Percentiles rank a stretch among this genome's conserved stretches.
Evolutionary conservation across 2,888 invertebrate species (phyloP).

Genomic region (Nomada ferruginata): DNA sequence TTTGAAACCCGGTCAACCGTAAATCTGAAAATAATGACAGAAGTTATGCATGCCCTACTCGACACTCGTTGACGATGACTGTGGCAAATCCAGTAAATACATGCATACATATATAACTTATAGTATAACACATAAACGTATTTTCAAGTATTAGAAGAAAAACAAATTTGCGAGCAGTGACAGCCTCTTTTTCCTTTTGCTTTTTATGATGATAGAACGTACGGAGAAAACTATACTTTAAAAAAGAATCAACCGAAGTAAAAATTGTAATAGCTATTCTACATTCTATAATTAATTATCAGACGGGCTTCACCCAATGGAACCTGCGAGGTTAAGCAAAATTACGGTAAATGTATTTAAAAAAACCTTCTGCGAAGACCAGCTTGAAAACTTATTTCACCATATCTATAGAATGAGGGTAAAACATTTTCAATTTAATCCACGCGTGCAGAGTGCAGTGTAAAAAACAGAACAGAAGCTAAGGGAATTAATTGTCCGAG

Average conservation of each 20-base stretch:
- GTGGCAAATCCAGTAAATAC: constrained; percentile 9
- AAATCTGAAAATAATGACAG: constrained; percentile 40
- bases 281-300: too few species aligned
- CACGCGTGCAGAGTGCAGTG: too few species aligned
- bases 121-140: constrained; percentile 5
- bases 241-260: too few species aligned
- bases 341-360: too few species aligned
- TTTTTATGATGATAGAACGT: too few species aligned
- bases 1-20: constrained; percentile 37
- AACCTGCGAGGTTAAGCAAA: too few species aligned
- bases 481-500: constrained; percentile 10
- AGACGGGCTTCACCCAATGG: too few species aligned
- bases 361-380: background rate
- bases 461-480: constrained; percentile 9
- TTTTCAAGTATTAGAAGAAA: constrained; percentile 1
- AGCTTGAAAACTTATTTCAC: background rate
- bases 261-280: too few species aligned
- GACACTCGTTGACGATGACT: background rate
- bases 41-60: constrained; percentile 23
- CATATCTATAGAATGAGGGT: background rate
- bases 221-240: background rate
- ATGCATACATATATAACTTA: too few species aligned
- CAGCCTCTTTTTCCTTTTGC: background rate
- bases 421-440: background rate
- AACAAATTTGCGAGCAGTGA: constrained; percentile 2